These are phyloP conservation scores for Phylloscopus trochiloides DNA, from an alignment of 2,113 vertebrate species.

Conservation along the genomic window DNA sequence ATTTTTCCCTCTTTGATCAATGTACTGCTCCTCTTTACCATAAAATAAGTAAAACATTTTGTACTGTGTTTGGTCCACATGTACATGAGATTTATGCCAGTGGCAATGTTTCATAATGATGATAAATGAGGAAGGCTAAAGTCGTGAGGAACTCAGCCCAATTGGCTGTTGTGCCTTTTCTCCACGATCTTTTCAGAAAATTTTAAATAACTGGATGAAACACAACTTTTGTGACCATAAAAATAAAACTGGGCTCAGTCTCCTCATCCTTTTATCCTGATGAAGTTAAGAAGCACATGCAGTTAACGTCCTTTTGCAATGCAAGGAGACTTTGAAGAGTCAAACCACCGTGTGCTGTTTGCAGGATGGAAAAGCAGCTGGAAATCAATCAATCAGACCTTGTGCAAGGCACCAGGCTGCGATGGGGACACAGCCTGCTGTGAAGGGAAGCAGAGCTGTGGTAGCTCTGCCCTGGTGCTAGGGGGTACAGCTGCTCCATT, in stretches of 20 bases:
- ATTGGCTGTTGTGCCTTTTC: background rate
- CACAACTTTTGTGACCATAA: background rate
- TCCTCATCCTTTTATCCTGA: slow-evolving; percentile 13
- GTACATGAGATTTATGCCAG: background rate
- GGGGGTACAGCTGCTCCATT: background rate
- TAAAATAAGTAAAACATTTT: slow-evolving; percentile 28
- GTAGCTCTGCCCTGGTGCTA: background rate
- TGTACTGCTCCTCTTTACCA: background rate
- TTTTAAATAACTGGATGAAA: background rate
- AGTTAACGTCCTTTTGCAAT: background rate
- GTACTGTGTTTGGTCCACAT: slow-evolving; percentile 11
- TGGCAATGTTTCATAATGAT: background rate
- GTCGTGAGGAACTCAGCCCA: background rate
- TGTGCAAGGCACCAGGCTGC: background rate
- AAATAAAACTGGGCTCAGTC: background rate
- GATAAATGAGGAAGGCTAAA: background rate
- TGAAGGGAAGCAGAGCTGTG: background rate
- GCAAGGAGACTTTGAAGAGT: background rate
- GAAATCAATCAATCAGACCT: background rate
- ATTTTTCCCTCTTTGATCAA: background rate
- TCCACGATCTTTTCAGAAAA: background rate
- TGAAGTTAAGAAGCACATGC: background rate
- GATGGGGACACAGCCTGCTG: background rate
- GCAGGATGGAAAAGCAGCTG: background rate
- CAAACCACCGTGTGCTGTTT: background rate